Evolutionary conservation across 2,888 invertebrate genomes (phyloP).

Genomic region (Ischnus inquisitorius): DNA sequence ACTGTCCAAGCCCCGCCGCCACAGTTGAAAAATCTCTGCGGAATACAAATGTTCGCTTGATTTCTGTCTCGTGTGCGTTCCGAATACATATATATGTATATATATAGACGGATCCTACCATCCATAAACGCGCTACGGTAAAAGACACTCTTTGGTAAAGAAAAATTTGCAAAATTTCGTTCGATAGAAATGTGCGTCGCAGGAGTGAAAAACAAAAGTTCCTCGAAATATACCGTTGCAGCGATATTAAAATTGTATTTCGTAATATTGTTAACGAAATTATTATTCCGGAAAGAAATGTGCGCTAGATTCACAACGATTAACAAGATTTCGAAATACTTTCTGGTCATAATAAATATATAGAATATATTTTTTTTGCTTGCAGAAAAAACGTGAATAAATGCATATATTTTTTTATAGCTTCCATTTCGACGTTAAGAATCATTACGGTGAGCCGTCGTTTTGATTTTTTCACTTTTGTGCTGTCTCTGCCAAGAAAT

Average conservation of each 20-base stretch:
- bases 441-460: not conserved
- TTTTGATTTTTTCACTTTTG: too few species aligned
- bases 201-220: not conserved
- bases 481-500: too few species aligned
- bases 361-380: too few species aligned
- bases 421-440: not conserved
- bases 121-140: not conserved
- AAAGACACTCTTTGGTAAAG: not conserved
- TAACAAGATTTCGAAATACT: not conserved
- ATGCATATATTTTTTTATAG: not conserved
- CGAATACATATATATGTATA: conserved; percentile 36
- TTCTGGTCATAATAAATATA: too few species aligned
- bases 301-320: not conserved
- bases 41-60: conserved; percentile 83
- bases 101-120: conserved; percentile 38
- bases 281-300: not conserved
- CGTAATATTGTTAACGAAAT: not conserved
- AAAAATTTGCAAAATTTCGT: conserved; percentile 7
- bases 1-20: conserved; percentile 77
- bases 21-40: conserved; percentile 83
- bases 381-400: too few species aligned
- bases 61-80: conserved; percentile 73
- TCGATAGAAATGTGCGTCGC: not conserved
- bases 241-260: not conserved
- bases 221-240: not conserved